These are phyloP conservation scores for Leucophora obtusa DNA, from an alignment of 2,888 invertebrate genomes.

Conservation along the genomic window DNA sequence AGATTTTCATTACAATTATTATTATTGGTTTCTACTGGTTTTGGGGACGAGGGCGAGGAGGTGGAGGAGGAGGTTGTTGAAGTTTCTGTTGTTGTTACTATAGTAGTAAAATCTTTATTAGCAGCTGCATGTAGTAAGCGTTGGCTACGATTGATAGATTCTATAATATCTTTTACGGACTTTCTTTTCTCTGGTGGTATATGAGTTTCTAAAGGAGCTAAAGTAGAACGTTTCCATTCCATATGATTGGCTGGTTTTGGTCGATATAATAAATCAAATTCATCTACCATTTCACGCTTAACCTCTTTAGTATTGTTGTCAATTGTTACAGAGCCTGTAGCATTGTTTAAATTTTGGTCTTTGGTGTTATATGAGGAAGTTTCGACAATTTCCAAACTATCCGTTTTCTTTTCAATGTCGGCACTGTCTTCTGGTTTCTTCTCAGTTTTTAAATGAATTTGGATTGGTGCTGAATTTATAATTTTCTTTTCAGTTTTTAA, in stretches of 20 bases:
- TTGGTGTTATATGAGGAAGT: constrained; percentile 1
- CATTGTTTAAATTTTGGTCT: neutral
- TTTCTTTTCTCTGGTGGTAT: constrained; percentile 70
- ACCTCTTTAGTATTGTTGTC: neutral
- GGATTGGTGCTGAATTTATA: neutral
- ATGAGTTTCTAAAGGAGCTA: constrained; percentile 67
- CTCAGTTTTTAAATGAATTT: neutral
- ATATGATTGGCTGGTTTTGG: constrained; percentile 53
- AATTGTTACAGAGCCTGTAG: neutral
- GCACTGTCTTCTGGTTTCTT: neutral
- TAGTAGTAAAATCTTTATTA: constrained; percentile 68
- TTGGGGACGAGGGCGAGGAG: constrained; percentile 49
- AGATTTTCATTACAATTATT: constrained; percentile 59
- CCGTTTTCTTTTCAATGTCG: neutral
- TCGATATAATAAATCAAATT: constrained; percentile 60
- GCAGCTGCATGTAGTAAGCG: constrained; percentile 74
- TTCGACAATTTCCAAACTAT: constrained; percentile 40
- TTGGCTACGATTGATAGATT: constrained; percentile 78
- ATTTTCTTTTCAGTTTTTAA: constrained; percentile 10
- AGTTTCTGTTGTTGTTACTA: constrained; percentile 14
- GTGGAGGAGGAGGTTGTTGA: constrained; percentile 42
- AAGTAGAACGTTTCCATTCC: constrained; percentile 68
- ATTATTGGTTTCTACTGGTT: constrained; percentile 6
- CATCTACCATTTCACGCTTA: constrained; percentile 26
- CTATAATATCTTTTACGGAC: constrained; percentile 77